Percentiles rank a stretch among this genome's conserved stretches.
Evolutionary conservation across 1,140 invertebrate species (phyloP).

Genomic region (Papilio dardanus): DNA sequence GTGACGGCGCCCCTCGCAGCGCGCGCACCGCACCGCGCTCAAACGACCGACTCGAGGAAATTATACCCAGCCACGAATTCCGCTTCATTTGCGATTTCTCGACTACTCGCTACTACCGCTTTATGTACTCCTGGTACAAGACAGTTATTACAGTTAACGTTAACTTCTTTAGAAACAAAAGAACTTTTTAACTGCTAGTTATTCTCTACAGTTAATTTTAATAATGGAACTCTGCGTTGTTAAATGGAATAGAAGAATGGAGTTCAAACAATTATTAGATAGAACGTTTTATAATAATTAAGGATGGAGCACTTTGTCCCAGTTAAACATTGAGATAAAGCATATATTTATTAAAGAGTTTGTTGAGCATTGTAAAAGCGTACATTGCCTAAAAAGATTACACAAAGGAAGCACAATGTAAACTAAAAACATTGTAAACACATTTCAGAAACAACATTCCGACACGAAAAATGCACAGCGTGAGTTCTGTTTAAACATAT

Average conservation of each 20-base stretch:
- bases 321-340: background rate
- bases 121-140: conserved; percentile 53
- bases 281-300: too few species aligned
- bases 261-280: too few species aligned
- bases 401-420: conserved; percentile 34
- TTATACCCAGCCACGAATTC: conserved; percentile 64
- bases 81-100: conserved; percentile 64
- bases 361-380: background rate
- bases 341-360: background rate
- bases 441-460: conserved; percentile 38
- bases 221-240: background rate
- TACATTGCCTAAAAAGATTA: conserved; percentile 14
- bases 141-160: conserved; percentile 41
- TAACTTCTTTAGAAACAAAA: background rate
- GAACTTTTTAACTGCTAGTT: conserved; percentile 6
- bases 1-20: conserved; percentile 54
- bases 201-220: background rate
- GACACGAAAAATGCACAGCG: conserved; percentile 38
- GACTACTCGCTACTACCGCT: conserved; percentile 42
- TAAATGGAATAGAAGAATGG: too few species aligned
- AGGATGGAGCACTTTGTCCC: background rate
- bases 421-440: conserved; percentile 35
- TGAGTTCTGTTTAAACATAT: conserved; percentile 39
- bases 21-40: conserved; percentile 31
- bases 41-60: conserved; percentile 52